A percentile compares a stretch with the other conserved stretches of the same genome.
These are phyloP conservation scores for Osmerus eperlanus DNA, from an alignment of 2,113 vertebrate species.

Conservation along the genomic window DNA sequence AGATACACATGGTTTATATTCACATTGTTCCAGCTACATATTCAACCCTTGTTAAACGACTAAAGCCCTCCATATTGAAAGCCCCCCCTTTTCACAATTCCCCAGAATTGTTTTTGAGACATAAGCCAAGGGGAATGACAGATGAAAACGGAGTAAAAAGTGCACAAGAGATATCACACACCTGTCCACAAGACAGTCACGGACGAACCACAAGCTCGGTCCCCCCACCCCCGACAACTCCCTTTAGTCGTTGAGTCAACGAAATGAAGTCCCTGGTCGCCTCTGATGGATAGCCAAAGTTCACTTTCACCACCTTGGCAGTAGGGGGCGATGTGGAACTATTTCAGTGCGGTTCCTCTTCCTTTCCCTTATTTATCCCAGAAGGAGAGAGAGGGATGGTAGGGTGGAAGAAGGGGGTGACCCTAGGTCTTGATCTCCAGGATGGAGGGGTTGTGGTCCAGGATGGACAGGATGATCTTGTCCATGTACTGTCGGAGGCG, in stretches of 20 bases:
- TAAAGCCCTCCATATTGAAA: conserved; percentile 11
- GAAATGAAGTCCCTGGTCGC: conserved; percentile 28
- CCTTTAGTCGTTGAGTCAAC: conserved; percentile 49
- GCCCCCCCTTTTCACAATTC: conserved; percentile 17
- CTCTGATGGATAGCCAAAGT: conserved; percentile 6
- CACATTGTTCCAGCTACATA: conserved; percentile 39
- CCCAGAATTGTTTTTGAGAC: conserved; percentile 5
- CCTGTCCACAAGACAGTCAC: too few species aligned
- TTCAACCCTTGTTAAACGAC: conserved; percentile 27
- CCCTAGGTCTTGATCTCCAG: conserved; percentile 93
- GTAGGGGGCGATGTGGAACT: conserved; percentile 50
- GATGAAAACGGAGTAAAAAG: conserved; percentile 27
- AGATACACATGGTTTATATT: neutral
- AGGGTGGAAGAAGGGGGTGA: neutral
- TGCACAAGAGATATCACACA: conserved; percentile 37
- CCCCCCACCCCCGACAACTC: conserved; percentile 43
- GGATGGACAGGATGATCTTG: conserved; percentile 95
- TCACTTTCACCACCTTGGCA: conserved; percentile 43
- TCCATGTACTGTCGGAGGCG: conserved; percentile 97
- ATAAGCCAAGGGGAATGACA: conserved; percentile 3
- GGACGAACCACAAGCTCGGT: too few species aligned
- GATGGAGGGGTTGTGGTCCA: conserved; percentile 97
- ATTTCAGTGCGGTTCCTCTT: conserved; percentile 37
- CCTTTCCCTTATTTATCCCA: conserved; percentile 19
- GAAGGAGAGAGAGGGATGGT: neutral